phyloP scores from a whole-genome alignment of 2,888 invertebrate genomes.

The Lucinisca nassula region DNA sequence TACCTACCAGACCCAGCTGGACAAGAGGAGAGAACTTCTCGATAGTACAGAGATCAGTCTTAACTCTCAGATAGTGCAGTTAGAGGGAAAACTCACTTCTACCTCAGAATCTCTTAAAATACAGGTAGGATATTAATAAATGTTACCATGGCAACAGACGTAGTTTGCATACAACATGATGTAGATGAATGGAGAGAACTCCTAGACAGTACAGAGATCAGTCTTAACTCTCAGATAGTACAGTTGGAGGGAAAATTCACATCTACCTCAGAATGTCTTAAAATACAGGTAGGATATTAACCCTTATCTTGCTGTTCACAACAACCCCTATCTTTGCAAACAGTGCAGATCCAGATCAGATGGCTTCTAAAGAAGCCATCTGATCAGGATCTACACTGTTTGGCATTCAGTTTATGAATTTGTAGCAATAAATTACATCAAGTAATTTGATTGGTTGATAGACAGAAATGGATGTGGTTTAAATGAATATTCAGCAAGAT shows the following conservation, averaged over 20 bases:
- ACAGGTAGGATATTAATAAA: conserved; percentile 77
- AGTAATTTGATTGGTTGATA: too few species aligned
- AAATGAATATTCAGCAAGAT: too few species aligned
- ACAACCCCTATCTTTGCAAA: too few species aligned
- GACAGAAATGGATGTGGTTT: too few species aligned
- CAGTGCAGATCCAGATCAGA: too few species aligned
- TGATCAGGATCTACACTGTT: too few species aligned
- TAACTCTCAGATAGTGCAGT: conserved; percentile 80
- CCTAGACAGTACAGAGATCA: conserved; percentile 79
- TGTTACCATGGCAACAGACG: too few species aligned
- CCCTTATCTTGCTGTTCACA: too few species aligned
- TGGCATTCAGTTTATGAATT: too few species aligned
- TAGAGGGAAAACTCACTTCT: conserved; percentile 80
- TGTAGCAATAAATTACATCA: too few species aligned
- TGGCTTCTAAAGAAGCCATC: too few species aligned
- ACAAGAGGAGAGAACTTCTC: conserved; percentile 63
- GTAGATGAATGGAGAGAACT: conserved; percentile 73
- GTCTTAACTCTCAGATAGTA: conserved; percentile 79
- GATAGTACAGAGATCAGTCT: conserved; percentile 82
- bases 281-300: conserved; percentile 82
- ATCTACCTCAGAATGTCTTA: conserved; percentile 77
- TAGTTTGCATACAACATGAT: too few species aligned
- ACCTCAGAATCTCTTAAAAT: conserved; percentile 77
- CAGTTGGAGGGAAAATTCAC: conserved; percentile 82
- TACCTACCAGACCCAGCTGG: conserved; percentile 83